Conservation (phyloP, 2,888 invertebrate genomes). For the Mesopsocus fuscifrons region DNA sequence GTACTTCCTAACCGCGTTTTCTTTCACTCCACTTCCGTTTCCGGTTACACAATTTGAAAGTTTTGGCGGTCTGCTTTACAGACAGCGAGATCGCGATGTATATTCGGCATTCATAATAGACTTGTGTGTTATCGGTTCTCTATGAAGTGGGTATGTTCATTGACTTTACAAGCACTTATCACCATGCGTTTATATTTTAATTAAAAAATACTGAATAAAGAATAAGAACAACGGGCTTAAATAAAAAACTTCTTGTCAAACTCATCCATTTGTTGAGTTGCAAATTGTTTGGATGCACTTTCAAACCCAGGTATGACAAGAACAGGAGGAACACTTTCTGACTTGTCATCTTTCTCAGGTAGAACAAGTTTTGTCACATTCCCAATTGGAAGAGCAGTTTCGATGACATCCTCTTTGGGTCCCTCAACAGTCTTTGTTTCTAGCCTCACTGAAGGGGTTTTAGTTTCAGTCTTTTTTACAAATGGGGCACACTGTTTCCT, state of each 20-base stretch:
- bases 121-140: neutral
- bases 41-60: neutral
- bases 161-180: no score
- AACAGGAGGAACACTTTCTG: neutral
- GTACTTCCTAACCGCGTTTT: neutral
- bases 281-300: slow-evolving; percentile 5
- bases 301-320: neutral
- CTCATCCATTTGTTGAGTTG: slow-evolving; percentile 1
- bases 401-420: neutral
- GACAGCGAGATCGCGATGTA: neutral
- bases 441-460: neutral
- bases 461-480: neutral
- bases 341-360: neutral
- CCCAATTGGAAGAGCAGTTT: no score
- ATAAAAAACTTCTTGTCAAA: slow-evolving; percentile 6
- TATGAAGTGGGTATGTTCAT: no score
- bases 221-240: neutral
- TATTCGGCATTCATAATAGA: neutral
- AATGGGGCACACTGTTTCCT: neutral
- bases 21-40: neutral
- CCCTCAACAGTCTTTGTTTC: neutral
- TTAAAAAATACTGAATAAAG: no score
- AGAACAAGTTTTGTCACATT: no score
- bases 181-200: no score
- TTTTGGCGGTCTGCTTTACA: no score